Evolutionary conservation across 2,113 vertebrate species (phyloP), one percentile per base, ranked within the genome.

Genomic region (Chelonoidis abingdonii): DNA sequence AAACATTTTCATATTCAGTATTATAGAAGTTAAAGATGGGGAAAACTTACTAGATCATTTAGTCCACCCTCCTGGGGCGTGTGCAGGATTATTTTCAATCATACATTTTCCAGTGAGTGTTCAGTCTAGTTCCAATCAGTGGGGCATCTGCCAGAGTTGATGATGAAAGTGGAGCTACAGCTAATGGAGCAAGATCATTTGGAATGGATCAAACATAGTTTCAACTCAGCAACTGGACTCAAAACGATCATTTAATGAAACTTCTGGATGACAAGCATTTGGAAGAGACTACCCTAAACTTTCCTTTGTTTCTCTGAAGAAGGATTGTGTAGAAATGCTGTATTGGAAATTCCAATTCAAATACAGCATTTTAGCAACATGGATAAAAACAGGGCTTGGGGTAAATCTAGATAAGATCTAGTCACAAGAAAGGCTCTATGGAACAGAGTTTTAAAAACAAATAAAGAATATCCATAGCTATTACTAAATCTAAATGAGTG

Each of bases 1-100:
- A 95, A 90, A 80, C 88, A 31, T 72, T 91, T 96, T 89, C 57
- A 54, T 84, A 92, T 90, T 92, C 53, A 65, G 82, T 93, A 89
- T 44, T 44, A 47, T 27, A 57, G 54, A 65, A 80, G 79, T 82
- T 80, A 83, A 10, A 65, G 59, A 89, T 93, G 85, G 88, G 91
- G 94, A 95, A 94, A 88, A 82, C 16, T 57, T 85, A 93, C 91
- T 92, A 54, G 54, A 89, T 91, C 54, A 65, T 62, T 82, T 78
- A 85, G 1, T 85, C 81, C 81, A 76, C 62, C 92, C 47, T 49
- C 47, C 47, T 49, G 47, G 47, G 47, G 47, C 47, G 3, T 49
- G 29, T 10, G 27, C 29, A 14, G 57, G 57, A 31, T 62, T 62
- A 29, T 62, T 62, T 27, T 29, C 27, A 29, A 31, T 31, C 57